Evolutionary conservation across 2,888 invertebrate species (phyloP).

Genomic region (Megastigmus dorsalis): DNA sequence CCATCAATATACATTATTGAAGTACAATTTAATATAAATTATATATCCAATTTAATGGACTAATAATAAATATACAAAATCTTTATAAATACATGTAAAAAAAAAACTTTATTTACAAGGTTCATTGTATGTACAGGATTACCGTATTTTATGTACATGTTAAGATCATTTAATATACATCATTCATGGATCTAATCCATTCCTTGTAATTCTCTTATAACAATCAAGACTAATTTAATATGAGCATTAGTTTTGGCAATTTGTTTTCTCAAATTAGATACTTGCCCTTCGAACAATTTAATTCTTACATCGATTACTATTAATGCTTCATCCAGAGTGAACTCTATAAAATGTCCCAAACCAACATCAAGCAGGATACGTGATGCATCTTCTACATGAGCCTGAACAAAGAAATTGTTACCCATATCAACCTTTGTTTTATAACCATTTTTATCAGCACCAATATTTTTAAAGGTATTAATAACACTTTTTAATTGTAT

Average conservation of each 20-base stretch:
- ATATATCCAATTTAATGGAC: too few relatives aligned
- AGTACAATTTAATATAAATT: too few relatives aligned
- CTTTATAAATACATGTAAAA: too few relatives aligned
- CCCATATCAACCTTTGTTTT: slow-evolving; percentile 87
- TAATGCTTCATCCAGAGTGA: slow-evolving; percentile 82
- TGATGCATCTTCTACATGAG: slow-evolving; percentile 81
- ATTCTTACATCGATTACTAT: slow-evolving; percentile 83
- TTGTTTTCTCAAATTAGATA: slow-evolving; percentile 80
- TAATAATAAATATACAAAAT: too few relatives aligned
- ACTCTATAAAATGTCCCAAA: slow-evolving; percentile 84
- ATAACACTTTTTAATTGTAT: slow-evolving; percentile 84
- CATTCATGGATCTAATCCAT: slow-evolving; percentile 18
- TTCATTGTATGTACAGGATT: too few relatives aligned
- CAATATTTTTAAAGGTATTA: slow-evolving; percentile 78
- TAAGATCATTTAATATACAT: too few relatives aligned
- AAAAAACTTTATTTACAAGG: too few relatives aligned
- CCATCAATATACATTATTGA: too few relatives aligned
- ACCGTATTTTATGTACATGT: too few relatives aligned
- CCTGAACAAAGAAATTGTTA: slow-evolving; percentile 89
- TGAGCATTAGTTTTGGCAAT: slow-evolving; percentile 84
- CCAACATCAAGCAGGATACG: slow-evolving; percentile 85
- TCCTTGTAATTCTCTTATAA: slow-evolving; percentile 79
- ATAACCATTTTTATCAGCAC: slow-evolving; percentile 77
- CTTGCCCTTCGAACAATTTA: slow-evolving; percentile 79
- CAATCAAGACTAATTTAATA: slow-evolving; percentile 85